Evolutionary conservation across 2,888 invertebrate genomes (phyloP).

Genomic region (Latrodectus elegans): DNA sequence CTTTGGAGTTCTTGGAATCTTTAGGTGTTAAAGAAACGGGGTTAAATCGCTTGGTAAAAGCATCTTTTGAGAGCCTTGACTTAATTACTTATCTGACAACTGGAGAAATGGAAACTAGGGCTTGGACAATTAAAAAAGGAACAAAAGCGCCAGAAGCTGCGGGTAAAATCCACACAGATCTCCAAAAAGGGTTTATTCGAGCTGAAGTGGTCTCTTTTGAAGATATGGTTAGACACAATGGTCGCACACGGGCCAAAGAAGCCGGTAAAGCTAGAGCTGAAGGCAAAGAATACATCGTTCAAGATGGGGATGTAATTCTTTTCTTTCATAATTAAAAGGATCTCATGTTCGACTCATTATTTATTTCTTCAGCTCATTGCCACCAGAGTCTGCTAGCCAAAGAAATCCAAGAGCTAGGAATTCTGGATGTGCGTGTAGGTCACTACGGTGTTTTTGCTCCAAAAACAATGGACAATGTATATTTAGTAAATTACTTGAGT

Average conservation of each 20-base stretch:
- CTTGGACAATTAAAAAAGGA: constrained; percentile 58
- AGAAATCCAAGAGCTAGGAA: no score
- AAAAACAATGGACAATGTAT: no score
- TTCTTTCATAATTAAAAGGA: constrained; percentile 32
- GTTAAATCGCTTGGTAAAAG: constrained; percentile 6
- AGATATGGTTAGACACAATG: background rate
- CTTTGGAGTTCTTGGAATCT: background rate
- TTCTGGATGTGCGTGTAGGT: no score
- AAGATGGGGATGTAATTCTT: constrained; percentile 48
- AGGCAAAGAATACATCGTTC: constrained; percentile 48
- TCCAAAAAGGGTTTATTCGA: constrained; percentile 40
- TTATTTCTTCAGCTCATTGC: no score
- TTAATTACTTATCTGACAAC: constrained; percentile 57
- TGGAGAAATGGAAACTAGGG: constrained; percentile 43
- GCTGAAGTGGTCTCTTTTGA: constrained; percentile 29
- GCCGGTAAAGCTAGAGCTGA: constrained; percentile 22
- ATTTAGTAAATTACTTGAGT: no score
- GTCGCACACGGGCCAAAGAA: background rate
- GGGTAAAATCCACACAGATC: constrained; percentile 56
- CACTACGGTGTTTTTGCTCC: no score
- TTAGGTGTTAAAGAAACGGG: background rate
- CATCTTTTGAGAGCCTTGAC: constrained; percentile 19
- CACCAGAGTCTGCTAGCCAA: no score
- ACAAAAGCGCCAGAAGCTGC: constrained; percentile 38
- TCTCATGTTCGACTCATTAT: no score